Evolutionary conservation across 2,797 vertebrate genomes (phyloP), one percentile per base, ranked within the genome.

Genomic region (Acanthopagrus latus): DNA sequence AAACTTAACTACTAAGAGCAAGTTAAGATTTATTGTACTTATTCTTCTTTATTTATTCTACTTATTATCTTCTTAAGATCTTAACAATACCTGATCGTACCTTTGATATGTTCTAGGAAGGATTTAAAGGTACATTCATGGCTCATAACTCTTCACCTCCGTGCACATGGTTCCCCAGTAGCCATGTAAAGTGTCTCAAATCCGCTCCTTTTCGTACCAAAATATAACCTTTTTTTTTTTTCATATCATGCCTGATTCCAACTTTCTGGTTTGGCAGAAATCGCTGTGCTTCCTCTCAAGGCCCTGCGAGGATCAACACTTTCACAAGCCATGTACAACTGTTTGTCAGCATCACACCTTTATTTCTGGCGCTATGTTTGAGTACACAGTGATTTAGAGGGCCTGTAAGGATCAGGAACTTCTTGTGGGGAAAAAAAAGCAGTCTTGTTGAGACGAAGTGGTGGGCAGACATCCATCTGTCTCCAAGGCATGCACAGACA

Each of bases 401-500:
- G 69, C 21, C 44, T 47, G 23, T 12, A 7, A 21, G 68, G 47
- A 18, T 80, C 63, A 52, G 20, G 21, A 38, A 46, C 33, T 20
- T 70, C 18, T 46, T 43, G 29, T 33, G 3, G 33, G 16, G 3
- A n/a, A n/a, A n/a, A n/a, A 65, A n/a, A 18, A 81, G 13, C 29
- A 7, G 51, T 55, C 16, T 75, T 66, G 55, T 20, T 20, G 48
- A 74, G 60, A 56, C 1, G 43, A 71, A 18, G 23, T 20, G 48
- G 59, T 48, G 5, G 27, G 59, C 41, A 66, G 56, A 44, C 48
- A 58, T 72, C 64, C 59, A 54, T 43, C 17, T n/a, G 38, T 76
- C 87, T 78, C 41, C 4, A 11, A 74, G 71, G 71, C 55, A 56
- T 33, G 56, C 54, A 68, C 10, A 55, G 57, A 47, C 38, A 47